phyloP scores from a whole-genome alignment of 2,113 vertebrate genomes.

The Panthera leo region DNA sequence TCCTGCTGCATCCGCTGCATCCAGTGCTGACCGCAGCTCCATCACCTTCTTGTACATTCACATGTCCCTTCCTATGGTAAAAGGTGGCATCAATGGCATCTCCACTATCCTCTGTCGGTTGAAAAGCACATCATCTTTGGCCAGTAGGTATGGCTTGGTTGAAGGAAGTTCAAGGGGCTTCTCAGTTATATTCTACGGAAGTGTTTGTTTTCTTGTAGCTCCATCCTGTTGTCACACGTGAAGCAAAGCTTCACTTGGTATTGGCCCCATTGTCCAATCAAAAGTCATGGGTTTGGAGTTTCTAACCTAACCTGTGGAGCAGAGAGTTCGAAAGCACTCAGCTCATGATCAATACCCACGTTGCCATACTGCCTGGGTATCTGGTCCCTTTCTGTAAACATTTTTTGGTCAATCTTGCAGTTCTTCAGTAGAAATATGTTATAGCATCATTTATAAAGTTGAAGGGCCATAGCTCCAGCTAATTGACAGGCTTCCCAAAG shows the following conservation, averaged over 20 bases:
- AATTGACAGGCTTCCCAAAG: neutral
- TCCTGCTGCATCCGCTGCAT: too few species aligned
- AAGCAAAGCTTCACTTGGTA: neutral
- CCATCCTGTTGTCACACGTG: neutral
- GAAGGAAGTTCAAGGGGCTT: neutral
- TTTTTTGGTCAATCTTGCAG: neutral
- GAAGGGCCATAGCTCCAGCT: neutral
- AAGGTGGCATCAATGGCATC: neutral
- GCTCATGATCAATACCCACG: neutral
- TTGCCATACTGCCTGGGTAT: neutral
- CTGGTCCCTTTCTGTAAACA: neutral
- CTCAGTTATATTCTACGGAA: neutral
- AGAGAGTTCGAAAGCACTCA: neutral
- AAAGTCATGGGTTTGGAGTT: neutral
- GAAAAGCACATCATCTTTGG: neutral
- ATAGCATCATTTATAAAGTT: neutral
- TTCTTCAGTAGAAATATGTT: neutral
- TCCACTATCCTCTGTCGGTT: neutral
- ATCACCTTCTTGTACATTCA: neutral
- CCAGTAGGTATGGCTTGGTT: neutral
- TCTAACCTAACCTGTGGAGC: neutral
- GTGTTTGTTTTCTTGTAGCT: neutral
- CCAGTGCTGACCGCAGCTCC: neutral
- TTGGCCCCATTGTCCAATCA: neutral
- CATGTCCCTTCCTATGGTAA: neutral